phyloP scores from a whole-genome alignment of 2,113 vertebrate genomes.

The Bambusicola thoracicus region DNA sequence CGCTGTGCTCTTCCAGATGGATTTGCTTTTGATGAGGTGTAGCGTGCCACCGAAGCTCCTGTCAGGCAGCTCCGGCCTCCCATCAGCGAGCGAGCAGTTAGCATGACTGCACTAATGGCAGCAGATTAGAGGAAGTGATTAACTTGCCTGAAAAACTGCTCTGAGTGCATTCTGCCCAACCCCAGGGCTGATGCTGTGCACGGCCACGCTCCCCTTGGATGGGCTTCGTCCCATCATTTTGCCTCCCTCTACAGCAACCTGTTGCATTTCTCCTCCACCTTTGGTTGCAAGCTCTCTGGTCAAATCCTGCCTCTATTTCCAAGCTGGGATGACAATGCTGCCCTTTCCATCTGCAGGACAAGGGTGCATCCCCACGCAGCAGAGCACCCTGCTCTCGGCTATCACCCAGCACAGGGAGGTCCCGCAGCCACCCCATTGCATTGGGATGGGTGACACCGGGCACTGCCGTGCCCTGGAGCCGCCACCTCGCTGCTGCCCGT shows the following conservation, averaged over 20 bases:
- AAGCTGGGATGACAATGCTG: accelerated
- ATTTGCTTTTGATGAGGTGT: neutral
- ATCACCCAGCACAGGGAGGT: neutral
- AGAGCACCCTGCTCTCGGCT: neutral
- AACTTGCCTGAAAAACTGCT: neutral
- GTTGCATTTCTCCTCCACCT: neutral
- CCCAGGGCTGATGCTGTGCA: neutral
- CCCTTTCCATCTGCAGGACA: accelerated
- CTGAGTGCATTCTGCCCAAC: neutral
- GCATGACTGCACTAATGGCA: neutral
- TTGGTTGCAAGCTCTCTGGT: neutral
- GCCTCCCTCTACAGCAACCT: neutral
- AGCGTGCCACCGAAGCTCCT: neutral
- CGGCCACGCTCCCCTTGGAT: neutral
- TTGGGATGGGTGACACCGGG: neutral
- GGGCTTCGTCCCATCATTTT: neutral
- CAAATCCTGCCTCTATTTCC: neutral
- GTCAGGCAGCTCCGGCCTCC: neutral
- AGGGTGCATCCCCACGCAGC: accelerated
- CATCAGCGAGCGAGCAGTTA: neutral
- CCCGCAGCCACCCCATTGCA: accelerated
- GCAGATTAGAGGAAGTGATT: neutral
- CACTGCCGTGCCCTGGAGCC: neutral
- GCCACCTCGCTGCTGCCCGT: neutral
- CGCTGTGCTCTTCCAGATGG: accelerated